Base-by-base conservation (phyloP, 2,797 vertebrate genomes). In the Sarcophilus harrisii region DNA sequence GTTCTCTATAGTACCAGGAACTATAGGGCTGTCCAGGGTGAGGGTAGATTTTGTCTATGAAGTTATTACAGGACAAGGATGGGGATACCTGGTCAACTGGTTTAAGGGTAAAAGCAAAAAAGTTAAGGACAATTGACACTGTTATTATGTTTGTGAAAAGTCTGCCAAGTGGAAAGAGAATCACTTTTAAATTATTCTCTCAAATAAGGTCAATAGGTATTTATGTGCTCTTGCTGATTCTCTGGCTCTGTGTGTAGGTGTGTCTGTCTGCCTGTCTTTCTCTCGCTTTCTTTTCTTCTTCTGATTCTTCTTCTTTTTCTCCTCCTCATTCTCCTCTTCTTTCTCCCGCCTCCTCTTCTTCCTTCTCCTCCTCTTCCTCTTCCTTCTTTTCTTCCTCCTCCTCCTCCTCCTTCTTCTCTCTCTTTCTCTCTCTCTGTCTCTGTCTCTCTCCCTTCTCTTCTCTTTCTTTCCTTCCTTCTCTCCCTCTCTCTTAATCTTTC, bases 341-440 rank as follows among this genome's bases (percentile, higher is more conserved):
- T 1, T 55, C 54, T 11, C 9, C 10, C 9, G 1, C 54, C 1
- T 9, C 9, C 5, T 54, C 52, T 0, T 9, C 9, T 0, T 54
- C 52, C 0, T 9, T 5, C 5, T 54, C 52, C 0, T 9, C 9
- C 52, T 49, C 52, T 54, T 54, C 52, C 5, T 9, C 8, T 9
- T 54, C 52, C 8, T 9, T 54, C 54, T 54, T 11, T 9, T 11
- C 1, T 1, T 5, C 11, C 9, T 54, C 1, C 54, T 54, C 9
- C 5, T 11, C 11, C 54, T 55, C 9, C 9, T 9, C 11, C 54
- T 55, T 11, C 10, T 11, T 11, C 1, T 11, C 54, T 55, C 54
- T 55, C 54, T 54, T 6, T 54, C 54, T 55, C 54, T 30, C 11
- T 30, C 29, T 60, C 10, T 29, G 9, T 60, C 10, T 60, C 58